Conservation (phyloP, 2,888 invertebrate species). For the Rhamphomyia laevipes region DNA sequence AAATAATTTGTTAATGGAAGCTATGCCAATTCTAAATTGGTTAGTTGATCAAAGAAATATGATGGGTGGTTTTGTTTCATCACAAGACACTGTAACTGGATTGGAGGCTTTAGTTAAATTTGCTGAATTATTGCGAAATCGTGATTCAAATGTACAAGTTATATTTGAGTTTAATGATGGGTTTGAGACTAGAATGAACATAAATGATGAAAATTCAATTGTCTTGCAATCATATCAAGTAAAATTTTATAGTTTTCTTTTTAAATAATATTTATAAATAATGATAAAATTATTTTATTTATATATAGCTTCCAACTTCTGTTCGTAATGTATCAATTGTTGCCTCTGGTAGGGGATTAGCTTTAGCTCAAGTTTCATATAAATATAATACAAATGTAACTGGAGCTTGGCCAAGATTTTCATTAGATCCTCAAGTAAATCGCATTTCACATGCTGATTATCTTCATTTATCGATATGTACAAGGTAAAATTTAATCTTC, state of each 20-base stretch:
- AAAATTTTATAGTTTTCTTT: neutral
- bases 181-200: conserved; percentile 44
- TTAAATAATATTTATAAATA: neutral
- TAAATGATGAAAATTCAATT: conserved; percentile 67
- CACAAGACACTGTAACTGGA: conserved; percentile 68
- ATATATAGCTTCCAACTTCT: conserved; percentile 25
- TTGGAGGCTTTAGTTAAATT: conserved; percentile 51
- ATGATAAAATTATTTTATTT: neutral
- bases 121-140: conserved; percentile 42
- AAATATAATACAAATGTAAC: conserved; percentile 77
- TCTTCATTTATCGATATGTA: conserved; percentile 73
- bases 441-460: conserved; percentile 71
- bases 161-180: conserved; percentile 42
- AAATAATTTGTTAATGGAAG: conserved; percentile 32
- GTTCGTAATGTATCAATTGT: conserved; percentile 57
- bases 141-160: conserved; percentile 42
- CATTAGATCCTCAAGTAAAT: conserved; percentile 78
- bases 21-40: conserved; percentile 56
- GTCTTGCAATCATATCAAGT: conserved; percentile 71
- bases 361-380: conserved; percentile 65
- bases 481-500: conserved; percentile 45
- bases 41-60: conserved; percentile 53
- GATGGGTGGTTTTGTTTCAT: conserved; percentile 61
- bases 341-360: conserved; percentile 72
- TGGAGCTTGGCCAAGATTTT: conserved; percentile 79